Evolutionary conservation across 2,888 invertebrate species (phyloP), one percentile per base, ranked within the genome.

Genomic region (Chelonus formosanus): DNA sequence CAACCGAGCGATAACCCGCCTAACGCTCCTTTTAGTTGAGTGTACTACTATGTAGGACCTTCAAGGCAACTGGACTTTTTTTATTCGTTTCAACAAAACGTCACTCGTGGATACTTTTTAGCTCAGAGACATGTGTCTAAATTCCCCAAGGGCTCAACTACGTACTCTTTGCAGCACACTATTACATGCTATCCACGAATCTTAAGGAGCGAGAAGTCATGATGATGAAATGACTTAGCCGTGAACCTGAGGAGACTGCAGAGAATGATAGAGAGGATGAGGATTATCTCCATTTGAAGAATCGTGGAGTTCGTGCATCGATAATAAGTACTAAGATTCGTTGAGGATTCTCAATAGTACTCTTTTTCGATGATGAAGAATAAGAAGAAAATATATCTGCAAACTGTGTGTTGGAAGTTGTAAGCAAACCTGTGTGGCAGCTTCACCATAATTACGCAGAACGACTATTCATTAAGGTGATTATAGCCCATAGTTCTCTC

Each of bases 391-490:
- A 58, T 40, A 35, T 35, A 47, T 58, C 35, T 55, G 36, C 48
- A 53, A n/a, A 20, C 6, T 34, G 20, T 52, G 40, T 31, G 32
- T 61, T 45, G 35, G 45, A 34, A 32, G 61, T 61, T 31, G 40
- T 20, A 35, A 10, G 50, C 20, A 43, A 60, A 52, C 52, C 57
- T 57, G 56, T 66, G 66, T 66, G 66, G 63, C 63, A 69, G 71
- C 69, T 72, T 77, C 77, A 76, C 78, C 77, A 74, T 78, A 80
- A 81, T 81, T 81, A 79, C 77, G 75, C 67, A 69, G 73, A 76
- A 75, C 77, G 78, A 81, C 80, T 81, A 81, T 81, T 81, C 82
- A 82, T 82, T 80, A 82, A 79, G 77, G 78, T 78, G 81, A 82
- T 82, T 82, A 79, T 80, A 82, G 79, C 80, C 78, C 77, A 74